A percentile compares a stretch with the other conserved stretches of the same genome.
Evolutionary conservation across 2,888 invertebrate species (phyloP).

Genomic region (Lasius platythorax): DNA sequence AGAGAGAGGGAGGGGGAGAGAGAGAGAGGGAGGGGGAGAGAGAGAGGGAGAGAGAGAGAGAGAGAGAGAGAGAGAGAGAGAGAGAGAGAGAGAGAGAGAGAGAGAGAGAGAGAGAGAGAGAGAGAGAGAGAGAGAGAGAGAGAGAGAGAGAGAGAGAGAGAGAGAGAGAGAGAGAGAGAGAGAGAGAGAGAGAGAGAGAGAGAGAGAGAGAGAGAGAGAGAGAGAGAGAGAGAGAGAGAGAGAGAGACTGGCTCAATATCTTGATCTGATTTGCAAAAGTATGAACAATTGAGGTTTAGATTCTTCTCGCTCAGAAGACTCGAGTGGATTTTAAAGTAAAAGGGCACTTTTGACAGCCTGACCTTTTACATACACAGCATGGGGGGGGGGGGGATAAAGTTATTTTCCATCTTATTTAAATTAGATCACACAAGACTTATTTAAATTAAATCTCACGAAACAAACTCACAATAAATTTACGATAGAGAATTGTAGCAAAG

Average conservation of each 20-base stretch:
- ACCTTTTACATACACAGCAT: neutral
- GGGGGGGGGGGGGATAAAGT: neutral
- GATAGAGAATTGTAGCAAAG: slow-evolving; percentile 8
- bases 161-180: neutral
- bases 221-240: no score
- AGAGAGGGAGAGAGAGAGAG: no score
- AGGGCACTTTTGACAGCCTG: neutral
- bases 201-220: neutral
- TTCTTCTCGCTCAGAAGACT: neutral
- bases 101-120: neutral
- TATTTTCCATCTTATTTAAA: neutral
- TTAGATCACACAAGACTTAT: neutral
- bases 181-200: no score
- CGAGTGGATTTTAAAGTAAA: slow-evolving; percentile 1
- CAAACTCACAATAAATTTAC: neutral
- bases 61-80: neutral
- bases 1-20: neutral
- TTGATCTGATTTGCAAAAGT: slow-evolving; percentile 59
- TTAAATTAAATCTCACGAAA: neutral
- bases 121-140: no score
- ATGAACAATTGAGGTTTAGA: neutral
- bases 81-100: neutral
- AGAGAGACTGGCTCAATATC: neutral
- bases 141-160: neutral
- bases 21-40: no score